Percentiles rank a stretch among this genome's conserved stretches.
phyloP scores from a whole-genome alignment of 2,888 invertebrate genomes.

The Peribatodes rhomboidaria region DNA sequence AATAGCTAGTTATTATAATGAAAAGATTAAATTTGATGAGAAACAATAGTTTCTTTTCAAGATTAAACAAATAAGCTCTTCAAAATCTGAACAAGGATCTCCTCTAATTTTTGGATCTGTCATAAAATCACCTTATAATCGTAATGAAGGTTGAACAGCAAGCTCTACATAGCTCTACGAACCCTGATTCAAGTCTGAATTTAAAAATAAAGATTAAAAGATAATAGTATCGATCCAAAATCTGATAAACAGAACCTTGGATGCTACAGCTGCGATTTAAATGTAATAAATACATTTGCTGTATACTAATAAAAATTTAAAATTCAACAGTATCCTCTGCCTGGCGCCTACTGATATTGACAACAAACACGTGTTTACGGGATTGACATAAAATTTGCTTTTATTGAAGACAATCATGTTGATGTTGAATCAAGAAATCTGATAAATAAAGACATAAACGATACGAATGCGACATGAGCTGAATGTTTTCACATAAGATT shows the following conservation, averaged over 20 bases:
- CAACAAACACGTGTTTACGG: conserved; percentile 18
- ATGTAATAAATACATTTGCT: conserved; percentile 65
- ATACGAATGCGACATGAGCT: neutral
- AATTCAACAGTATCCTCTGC: conserved; percentile 56
- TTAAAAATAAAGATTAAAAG: conserved; percentile 27
- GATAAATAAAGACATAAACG: conserved; percentile 2
- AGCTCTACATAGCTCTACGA: neutral
- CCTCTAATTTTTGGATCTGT: no score
- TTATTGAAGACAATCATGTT: conserved; percentile 10
- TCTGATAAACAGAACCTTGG: conserved; percentile 74
- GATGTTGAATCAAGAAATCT: conserved; percentile 3
- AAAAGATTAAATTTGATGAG: no score
- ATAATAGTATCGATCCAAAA: conserved; percentile 60
- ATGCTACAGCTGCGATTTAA: conserved; percentile 65
- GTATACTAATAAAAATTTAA: conserved; percentile 71
- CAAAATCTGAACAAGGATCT: no score
- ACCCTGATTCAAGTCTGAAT: neutral
- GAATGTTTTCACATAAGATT: conserved; percentile 7
- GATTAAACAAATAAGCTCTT: no score
- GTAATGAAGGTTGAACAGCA: no score
- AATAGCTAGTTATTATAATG: no score
- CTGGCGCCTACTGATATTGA: conserved; percentile 42
- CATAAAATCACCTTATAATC: no score
- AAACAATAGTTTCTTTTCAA: no score
- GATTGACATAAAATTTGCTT: conserved; percentile 25